phyloP scores from a whole-genome alignment of 1,140 invertebrate species.

The Anoplolepis gracilipes region DNA sequence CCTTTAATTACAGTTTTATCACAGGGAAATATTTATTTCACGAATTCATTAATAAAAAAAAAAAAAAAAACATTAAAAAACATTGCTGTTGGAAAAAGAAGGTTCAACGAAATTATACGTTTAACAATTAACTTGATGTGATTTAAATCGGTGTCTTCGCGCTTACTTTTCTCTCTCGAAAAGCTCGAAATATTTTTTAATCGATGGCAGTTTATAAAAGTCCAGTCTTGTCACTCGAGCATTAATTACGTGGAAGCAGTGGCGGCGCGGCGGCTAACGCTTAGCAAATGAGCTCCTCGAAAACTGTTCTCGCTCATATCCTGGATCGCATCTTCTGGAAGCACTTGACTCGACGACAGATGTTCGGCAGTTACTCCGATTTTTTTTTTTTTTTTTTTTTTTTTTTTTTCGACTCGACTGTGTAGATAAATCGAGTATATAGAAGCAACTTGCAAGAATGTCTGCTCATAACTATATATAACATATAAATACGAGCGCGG shows the following conservation, averaged over 20 bases:
- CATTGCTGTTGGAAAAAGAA: background rate
- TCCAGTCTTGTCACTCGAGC: constrained; percentile 30
- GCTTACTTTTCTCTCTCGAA: background rate
- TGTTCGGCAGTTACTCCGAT: constrained; percentile 64
- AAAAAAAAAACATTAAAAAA: too few species aligned
- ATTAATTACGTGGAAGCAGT: constrained; percentile 20
- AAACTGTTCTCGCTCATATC: constrained; percentile 33
- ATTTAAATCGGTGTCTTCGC: constrained; percentile 7
- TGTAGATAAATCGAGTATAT: background rate
- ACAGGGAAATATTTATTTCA: background rate
- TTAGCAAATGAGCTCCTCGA: constrained; percentile 66
- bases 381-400: background rate
- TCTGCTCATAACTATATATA: background rate
- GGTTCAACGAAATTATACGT: background rate
- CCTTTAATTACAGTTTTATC: background rate
- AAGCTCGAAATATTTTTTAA: constrained; percentile 24
- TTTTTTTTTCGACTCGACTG: background rate
- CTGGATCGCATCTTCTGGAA: constrained; percentile 63
- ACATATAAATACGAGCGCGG: background rate
- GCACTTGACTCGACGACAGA: constrained; percentile 70
- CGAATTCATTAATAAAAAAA: constrained; percentile 11
- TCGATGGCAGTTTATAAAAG: constrained; percentile 20
- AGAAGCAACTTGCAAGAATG: background rate
- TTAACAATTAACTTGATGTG: background rate
- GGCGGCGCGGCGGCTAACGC: constrained; percentile 17